Evolutionary conservation across 37 sponge, comb jelly and placozoan species (phyloP).

Genomic region (Tethya wilhelma): DNA sequence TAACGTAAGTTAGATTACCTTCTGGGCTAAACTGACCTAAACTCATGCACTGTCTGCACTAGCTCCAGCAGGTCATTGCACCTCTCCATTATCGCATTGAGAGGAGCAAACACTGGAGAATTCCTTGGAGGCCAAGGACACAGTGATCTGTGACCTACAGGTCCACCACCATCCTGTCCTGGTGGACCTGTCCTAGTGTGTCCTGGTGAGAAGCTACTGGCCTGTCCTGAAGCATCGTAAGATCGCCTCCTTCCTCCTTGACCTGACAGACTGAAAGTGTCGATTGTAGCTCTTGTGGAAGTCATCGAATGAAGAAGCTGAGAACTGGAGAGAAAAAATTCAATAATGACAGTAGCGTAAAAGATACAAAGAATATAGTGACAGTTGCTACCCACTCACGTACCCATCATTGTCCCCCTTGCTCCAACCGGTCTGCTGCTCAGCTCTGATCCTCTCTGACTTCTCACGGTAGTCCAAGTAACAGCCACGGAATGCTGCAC

Average conservation of each 20-base stretch:
- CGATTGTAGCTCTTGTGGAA: no score
- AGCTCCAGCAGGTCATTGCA: slow-evolving; percentile 92
- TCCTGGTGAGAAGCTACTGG: not conserved
- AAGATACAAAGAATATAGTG: no score
- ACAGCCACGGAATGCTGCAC: slow-evolving; percentile 88
- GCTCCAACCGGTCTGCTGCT: no score
- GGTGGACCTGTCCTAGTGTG: not conserved
- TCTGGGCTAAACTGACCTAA: slow-evolving; percentile 45
- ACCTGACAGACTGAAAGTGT: no score
- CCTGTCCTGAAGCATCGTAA: not conserved
- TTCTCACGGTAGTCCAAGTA: slow-evolving; percentile 84
- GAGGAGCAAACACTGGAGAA: slow-evolving; percentile 58
- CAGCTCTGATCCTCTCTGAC: slow-evolving; percentile 35
- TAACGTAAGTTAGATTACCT: not conserved
- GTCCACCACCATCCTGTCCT: not conserved
- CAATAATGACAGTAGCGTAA: no score
- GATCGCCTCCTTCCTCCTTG: no score
- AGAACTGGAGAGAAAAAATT: no score
- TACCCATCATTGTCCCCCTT: no score
- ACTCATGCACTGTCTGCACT: slow-evolving; percentile 83
- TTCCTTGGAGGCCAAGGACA: slow-evolving; percentile 86
- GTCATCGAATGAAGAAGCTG: no score
- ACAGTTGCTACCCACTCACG: no score
- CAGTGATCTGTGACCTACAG: not conserved
- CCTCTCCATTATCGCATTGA: slow-evolving; percentile 89